Percentiles rank a stretch among this genome's conserved stretches.
These are phyloP conservation scores for Pseudorectes ferrugineus DNA, from an alignment of 2,113 vertebrate genomes.

Conservation along the genomic window DNA sequence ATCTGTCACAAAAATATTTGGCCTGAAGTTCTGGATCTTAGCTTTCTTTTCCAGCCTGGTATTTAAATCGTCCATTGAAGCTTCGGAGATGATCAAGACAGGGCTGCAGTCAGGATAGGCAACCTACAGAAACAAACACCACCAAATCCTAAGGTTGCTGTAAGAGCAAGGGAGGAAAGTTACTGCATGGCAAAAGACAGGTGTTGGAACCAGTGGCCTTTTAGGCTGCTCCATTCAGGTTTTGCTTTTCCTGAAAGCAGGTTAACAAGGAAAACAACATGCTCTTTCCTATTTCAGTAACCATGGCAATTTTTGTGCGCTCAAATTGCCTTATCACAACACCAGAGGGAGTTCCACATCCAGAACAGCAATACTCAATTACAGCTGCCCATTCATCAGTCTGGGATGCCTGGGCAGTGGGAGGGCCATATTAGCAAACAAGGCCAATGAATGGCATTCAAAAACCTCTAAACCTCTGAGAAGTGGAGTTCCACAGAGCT, in stretches of 20 bases:
- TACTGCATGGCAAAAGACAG: not conserved
- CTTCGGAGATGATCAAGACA: constrained; percentile 82
- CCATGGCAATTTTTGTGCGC: not conserved
- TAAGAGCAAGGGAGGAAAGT: not conserved
- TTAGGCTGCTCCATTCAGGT: not conserved
- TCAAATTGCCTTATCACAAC: not conserved
- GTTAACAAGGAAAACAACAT: not conserved
- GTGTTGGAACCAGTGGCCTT: not conserved
- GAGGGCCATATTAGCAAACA: not conserved
- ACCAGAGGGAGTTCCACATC: not conserved
- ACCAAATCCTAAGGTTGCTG: not conserved
- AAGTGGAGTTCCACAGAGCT: not conserved
- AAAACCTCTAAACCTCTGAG: not conserved
- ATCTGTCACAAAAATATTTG: constrained; percentile 83
- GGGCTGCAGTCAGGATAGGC: constrained; percentile 84
- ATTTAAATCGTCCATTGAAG: constrained; percentile 86
- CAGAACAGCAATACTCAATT: not conserved
- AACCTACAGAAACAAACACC: constrained; percentile 64
- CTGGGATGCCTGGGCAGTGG: not conserved
- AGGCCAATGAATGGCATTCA: not conserved
- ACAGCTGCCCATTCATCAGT: not conserved
- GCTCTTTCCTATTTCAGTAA: not conserved
- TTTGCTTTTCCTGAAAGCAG: not conserved
- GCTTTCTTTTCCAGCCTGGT: constrained; percentile 76
- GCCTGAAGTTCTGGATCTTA: constrained; percentile 81